Evolutionary conservation across 2,797 vertebrate species (phyloP), one percentile per base, ranked within the genome.

Genomic region (Prunella strophiata): DNA sequence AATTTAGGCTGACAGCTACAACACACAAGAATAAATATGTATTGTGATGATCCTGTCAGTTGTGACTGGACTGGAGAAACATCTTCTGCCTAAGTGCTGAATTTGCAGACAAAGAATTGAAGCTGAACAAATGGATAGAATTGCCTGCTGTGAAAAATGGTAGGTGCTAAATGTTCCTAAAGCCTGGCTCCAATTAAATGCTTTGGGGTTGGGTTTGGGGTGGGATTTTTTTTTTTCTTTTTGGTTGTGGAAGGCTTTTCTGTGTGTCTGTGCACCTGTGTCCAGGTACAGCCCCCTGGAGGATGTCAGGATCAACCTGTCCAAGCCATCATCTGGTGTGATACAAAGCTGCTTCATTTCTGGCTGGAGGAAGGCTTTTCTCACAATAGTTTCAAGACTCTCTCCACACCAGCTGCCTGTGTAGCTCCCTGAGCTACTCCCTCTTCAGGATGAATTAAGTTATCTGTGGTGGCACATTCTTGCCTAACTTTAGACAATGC

Each of bases 1-100:
- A 5, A 84, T 75, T 63, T 55, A 66, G 82, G 62, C 61, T 92
- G 92, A 92, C 78, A 94, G 65, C 50, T 83, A 71, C 87, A 75
- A 85, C 10, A 77, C 61, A 42, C 65, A 43, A 81, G 68, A 88
- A 75, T 91, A 92, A 93, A 68, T 79, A 88, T 40, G 29, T 80
- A 75, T 83, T 62, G 54, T 77, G 81, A 65, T 23, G 65, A 74
- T 80, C 27, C 78, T 71, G 27, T 51, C 68, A 42, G 12, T 66
- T 8, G 6, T 63, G 73, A 67, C 78, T 42, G 61, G 50, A 23
- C 52, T 80, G 66, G 62, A 83, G 32, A 70, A 92, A 75, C 62
- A 17, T 47, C 13, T 76, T 79, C 52, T 72, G 38, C 32, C 38
- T 20, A 57, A 67, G 40, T 32, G 40, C 16, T 54, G 38, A 38